phyloP scores from a whole-genome alignment of 2,113 vertebrate genomes.

The Hippocampus guttulatus region DNA sequence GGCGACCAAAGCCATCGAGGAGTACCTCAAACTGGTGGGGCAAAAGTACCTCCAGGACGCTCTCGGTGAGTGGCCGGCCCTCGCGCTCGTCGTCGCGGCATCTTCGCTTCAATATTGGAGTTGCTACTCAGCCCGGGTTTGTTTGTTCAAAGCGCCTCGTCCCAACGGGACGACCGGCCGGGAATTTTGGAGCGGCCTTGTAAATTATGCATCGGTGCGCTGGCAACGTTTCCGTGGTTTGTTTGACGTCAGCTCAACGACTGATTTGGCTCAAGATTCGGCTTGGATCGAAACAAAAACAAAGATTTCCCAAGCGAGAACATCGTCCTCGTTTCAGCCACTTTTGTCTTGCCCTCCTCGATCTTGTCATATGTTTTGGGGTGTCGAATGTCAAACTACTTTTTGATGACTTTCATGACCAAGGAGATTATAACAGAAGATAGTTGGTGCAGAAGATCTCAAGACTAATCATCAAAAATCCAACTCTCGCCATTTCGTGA shows the following conservation, averaged over 20 bases:
- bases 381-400: no score
- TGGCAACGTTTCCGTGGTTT: slow-evolving; percentile 10
- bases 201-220: slow-evolving; percentile 30
- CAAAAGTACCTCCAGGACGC: slow-evolving; percentile 99
- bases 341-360: no score
- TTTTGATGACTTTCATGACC: no score
- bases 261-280: slow-evolving; percentile 6
- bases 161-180: not conserved
- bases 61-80: slow-evolving; percentile 75
- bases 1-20: slow-evolving; percentile 97
- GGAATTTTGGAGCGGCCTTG: slow-evolving; percentile 12
- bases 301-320: not conserved
- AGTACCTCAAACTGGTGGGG: slow-evolving; percentile 97
- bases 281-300: not conserved
- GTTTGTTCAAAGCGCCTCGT: slow-evolving; percentile 4
- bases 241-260: slow-evolving; percentile 22
- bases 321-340: no score
- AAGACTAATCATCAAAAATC: not conserved
- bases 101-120: slow-evolving; percentile 21
- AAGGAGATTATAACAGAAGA: no score
- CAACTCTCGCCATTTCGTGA: not conserved
- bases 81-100: slow-evolving; percentile 3
- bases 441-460: no score
- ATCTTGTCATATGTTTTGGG: no score
- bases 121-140: not conserved